These are phyloP conservation scores for Phalacrocorax brasilianus DNA, from an alignment of 2,113 vertebrate species.

Conservation along the genomic window DNA sequence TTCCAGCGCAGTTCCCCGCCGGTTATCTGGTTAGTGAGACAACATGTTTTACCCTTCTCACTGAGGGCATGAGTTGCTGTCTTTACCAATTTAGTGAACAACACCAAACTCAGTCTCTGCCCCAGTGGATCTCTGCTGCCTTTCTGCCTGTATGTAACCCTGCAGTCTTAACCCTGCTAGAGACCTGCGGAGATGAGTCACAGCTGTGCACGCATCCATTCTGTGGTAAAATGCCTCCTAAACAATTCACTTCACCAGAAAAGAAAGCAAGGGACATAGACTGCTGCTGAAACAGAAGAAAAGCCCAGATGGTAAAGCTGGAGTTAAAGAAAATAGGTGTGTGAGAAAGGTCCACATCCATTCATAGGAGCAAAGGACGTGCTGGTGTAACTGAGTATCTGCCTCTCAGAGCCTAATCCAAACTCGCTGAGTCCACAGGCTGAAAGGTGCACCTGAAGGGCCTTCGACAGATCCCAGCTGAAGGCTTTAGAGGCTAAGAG, in stretches of 20 bases:
- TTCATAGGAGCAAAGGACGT: background rate
- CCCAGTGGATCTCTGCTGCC: background rate
- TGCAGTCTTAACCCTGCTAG: background rate
- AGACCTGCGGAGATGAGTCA: background rate
- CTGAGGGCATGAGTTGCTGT: background rate
- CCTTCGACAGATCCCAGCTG: background rate
- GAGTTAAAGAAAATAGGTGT: background rate
- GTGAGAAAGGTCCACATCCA: background rate
- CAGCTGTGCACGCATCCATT: background rate
- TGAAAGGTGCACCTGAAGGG: background rate
- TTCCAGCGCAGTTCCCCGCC: background rate
- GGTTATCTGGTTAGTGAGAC: background rate
- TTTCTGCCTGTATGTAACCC: background rate
- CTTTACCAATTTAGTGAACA: background rate
- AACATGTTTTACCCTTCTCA: background rate
- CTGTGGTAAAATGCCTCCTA: background rate
- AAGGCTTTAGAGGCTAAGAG: background rate
- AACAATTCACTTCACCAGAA: background rate
- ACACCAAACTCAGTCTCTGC: rapidly evolving
- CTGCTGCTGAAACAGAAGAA: background rate
- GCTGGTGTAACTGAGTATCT: background rate
- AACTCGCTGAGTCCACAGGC: background rate
- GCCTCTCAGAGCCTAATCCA: background rate
- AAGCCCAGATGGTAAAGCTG: background rate
- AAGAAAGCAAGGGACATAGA: background rate